phyloP scores from a whole-genome alignment of 2,888 invertebrate species.

The Hypercompe scribonia region DNA sequence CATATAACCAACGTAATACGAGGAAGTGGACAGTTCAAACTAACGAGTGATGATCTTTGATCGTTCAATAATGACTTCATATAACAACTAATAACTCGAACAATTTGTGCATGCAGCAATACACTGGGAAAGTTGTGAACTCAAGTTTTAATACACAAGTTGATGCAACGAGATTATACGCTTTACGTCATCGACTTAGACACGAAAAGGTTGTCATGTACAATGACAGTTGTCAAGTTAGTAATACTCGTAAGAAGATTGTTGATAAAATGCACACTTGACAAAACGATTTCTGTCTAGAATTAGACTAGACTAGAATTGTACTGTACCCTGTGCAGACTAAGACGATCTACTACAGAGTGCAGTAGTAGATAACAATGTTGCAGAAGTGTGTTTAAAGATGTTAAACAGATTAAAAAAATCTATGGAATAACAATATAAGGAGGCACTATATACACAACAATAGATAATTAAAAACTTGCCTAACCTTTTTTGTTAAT shows the following conservation, averaged over 20 bases:
- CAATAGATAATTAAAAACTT: background rate
- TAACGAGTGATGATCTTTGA: background rate
- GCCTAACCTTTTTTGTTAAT: background rate
- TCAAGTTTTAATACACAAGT: conserved; percentile 28
- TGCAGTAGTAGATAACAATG: background rate
- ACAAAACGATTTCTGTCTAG: conserved; percentile 1
- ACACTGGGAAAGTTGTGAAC: conserved; percentile 35
- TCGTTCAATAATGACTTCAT: conserved; percentile 58
- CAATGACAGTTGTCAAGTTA: conserved; percentile 26
- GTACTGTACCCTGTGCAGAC: background rate
- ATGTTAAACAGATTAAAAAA: background rate
- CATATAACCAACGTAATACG: background rate
- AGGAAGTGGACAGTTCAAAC: conserved; percentile 35
- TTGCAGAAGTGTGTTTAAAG: background rate
- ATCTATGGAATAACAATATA: background rate
- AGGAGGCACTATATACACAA: background rate
- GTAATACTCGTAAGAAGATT: conserved; percentile 13
- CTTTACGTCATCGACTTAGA: conserved; percentile 27
- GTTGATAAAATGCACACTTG: conserved; percentile 4
- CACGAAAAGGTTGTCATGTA: conserved; percentile 29
- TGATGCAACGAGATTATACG: conserved; percentile 25
- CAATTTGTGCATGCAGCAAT: conserved; percentile 15
- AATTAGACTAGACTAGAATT: no score
- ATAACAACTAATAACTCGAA: conserved; percentile 49
- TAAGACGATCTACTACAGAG: background rate